Conservation (phyloP, 1,140 invertebrate species). For the Drosophila busckii region DNA sequence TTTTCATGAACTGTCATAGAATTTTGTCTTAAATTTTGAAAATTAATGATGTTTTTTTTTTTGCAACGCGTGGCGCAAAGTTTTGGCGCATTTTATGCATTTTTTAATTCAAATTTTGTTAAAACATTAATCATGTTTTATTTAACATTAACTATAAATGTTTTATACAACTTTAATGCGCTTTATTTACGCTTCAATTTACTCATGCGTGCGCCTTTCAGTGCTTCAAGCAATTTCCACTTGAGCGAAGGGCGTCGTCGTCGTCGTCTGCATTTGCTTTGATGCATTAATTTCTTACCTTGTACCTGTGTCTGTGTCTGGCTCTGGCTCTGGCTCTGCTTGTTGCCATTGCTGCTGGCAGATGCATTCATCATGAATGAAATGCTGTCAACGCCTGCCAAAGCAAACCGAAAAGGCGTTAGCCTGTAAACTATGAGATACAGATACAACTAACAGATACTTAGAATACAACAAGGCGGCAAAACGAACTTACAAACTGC, state of each 20-base stretch:
- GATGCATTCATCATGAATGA: constrained; percentile 64
- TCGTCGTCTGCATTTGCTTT: constrained; percentile 48
- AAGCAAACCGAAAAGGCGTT: constrained; percentile 62
- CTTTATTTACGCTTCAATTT: constrained; percentile 46
- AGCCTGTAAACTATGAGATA: constrained; percentile 68
- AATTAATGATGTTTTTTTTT: constrained; percentile 29
- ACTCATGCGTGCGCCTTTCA: constrained; percentile 4
- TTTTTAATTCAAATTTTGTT: too few relatives aligned
- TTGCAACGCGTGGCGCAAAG: constrained; percentile 27
- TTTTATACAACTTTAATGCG: too few relatives aligned
- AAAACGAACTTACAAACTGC: too few relatives aligned
- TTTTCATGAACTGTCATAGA: neutral
- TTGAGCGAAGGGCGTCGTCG: constrained; percentile 40
- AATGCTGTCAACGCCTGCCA: constrained; percentile 16
- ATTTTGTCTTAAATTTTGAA: constrained; percentile 27
- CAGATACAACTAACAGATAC: constrained; percentile 2
- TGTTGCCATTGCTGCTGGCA: too few relatives aligned
- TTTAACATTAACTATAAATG: too few relatives aligned
- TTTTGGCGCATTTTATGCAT: constrained; percentile 47
- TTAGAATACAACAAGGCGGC: constrained; percentile 2
- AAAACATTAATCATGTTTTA: too few relatives aligned
- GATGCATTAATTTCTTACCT: constrained; percentile 68
- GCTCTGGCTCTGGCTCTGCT: constrained; percentile 8
- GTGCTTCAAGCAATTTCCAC: constrained; percentile 25
- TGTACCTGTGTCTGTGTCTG: constrained; percentile 39